Evolutionary conservation across 2,888 invertebrate species (phyloP).

Genomic region (Ectropis crepuscularia): DNA sequence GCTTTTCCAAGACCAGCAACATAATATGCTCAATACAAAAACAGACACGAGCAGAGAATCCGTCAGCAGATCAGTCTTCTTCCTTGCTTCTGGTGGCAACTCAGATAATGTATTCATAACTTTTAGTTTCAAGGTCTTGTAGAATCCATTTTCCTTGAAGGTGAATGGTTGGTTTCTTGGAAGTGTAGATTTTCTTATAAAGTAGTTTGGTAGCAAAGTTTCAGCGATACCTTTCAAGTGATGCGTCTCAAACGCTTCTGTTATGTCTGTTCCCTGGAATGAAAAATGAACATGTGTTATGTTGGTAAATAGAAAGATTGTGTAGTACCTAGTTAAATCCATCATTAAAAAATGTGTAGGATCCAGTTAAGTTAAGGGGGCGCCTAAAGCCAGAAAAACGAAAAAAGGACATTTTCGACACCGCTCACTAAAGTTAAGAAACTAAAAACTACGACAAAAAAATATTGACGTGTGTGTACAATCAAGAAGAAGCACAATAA

Average conservation of each 20-base stretch:
- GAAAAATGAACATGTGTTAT: neutral
- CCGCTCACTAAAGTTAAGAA: too few relatives aligned
- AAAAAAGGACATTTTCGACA: too few relatives aligned
- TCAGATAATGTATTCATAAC: conserved; percentile 82
- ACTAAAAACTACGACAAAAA: too few relatives aligned
- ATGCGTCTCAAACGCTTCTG: conserved; percentile 86
- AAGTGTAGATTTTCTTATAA: conserved; percentile 84
- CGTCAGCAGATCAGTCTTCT: conserved; percentile 65
- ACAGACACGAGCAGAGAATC: conserved; percentile 60
- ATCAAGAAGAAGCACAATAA: too few relatives aligned
- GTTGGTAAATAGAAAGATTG: too few relatives aligned
- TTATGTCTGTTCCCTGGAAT: conserved; percentile 87
- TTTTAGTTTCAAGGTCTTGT: conserved; percentile 88
- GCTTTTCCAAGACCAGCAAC: conserved; percentile 63
- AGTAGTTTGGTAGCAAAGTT: conserved; percentile 87
- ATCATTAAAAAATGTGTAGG: too few relatives aligned
- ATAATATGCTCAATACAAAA: conserved; percentile 56
- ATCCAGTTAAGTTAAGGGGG: too few relatives aligned
- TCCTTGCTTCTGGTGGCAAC: conserved; percentile 68
- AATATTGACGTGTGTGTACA: too few relatives aligned
- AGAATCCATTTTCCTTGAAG: conserved; percentile 91
- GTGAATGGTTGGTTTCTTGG: conserved; percentile 90
- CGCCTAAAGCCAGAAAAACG: too few relatives aligned
- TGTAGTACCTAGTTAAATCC: too few relatives aligned
- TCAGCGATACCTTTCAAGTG: conserved; percentile 85